phyloP scores from a whole-genome alignment of 2,113 vertebrate genomes.

The Chlorodrepanis virens region DNA sequence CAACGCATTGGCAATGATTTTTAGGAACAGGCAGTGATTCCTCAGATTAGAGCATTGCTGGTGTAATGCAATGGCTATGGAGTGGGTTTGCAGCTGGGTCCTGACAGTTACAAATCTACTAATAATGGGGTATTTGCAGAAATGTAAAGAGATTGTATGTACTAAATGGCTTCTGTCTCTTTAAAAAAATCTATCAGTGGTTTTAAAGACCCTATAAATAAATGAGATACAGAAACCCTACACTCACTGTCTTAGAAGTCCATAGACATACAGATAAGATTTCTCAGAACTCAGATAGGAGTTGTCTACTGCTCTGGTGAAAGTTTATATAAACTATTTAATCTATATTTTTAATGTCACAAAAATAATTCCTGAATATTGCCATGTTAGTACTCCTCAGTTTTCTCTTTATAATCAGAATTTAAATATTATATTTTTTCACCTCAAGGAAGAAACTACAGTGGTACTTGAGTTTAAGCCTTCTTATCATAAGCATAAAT shows the following conservation, averaged over 20 bases:
- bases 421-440: background rate
- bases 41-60: background rate
- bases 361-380: background rate
- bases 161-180: background rate
- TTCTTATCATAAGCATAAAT: background rate
- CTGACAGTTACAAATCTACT: background rate
- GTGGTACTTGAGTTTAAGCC: background rate
- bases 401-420: background rate
- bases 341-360: background rate
- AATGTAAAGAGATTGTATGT: background rate
- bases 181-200: background rate
- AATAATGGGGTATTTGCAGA: background rate
- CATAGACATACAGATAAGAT: background rate
- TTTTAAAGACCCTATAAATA: background rate
- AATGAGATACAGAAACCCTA: background rate
- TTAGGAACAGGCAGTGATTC: background rate
- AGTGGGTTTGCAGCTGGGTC: background rate
- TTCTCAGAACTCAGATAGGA: background rate
- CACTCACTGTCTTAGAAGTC: background rate
- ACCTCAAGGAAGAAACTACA: background rate
- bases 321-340: background rate
- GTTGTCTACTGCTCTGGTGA: background rate
- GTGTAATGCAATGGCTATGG: background rate
- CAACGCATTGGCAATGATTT: fast-evolving
- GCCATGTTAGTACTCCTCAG: background rate